phyloP scores from a whole-genome alignment of 2,113 vertebrate species.

The Malurus cyaneus region DNA sequence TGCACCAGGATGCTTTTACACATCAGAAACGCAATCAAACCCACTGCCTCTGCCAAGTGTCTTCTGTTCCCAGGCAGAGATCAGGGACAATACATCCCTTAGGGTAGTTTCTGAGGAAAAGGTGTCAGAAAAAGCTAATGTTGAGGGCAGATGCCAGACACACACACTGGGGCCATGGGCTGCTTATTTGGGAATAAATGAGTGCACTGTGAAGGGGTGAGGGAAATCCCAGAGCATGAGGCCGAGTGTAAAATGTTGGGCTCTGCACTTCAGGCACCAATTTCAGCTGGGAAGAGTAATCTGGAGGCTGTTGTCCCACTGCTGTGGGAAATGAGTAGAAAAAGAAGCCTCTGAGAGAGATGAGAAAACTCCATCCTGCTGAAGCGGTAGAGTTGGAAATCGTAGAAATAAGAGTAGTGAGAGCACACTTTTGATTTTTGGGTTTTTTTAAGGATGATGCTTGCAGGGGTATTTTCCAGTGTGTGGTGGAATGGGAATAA shows the following conservation, averaged over 20 bases:
- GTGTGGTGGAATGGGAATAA: neutral
- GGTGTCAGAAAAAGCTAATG: neutral
- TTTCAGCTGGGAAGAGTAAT: neutral
- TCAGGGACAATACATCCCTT: neutral
- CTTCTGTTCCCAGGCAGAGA: neutral
- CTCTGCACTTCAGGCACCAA: fast-evolving
- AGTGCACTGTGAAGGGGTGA: neutral
- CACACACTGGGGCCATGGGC: fast-evolving
- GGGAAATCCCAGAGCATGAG: neutral
- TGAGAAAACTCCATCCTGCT: neutral
- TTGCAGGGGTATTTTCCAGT: neutral
- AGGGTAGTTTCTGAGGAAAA: neutral
- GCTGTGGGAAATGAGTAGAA: fast-evolving
- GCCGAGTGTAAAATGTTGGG: fast-evolving
- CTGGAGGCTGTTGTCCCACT: neutral
- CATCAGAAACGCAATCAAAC: neutral
- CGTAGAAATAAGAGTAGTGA: neutral
- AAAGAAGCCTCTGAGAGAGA: fast-evolving
- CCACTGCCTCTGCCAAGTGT: neutral
- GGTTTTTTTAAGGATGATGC: too few species aligned
- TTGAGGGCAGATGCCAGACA: neutral
- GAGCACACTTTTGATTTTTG: neutral
- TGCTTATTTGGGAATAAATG: neutral
- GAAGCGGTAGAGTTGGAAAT: neutral
- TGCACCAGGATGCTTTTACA: neutral